Evolutionary conservation across 2,113 vertebrate genomes (phyloP), one percentile per base, ranked within the genome.

Genomic region (Prionailurus bengalensis): DNA sequence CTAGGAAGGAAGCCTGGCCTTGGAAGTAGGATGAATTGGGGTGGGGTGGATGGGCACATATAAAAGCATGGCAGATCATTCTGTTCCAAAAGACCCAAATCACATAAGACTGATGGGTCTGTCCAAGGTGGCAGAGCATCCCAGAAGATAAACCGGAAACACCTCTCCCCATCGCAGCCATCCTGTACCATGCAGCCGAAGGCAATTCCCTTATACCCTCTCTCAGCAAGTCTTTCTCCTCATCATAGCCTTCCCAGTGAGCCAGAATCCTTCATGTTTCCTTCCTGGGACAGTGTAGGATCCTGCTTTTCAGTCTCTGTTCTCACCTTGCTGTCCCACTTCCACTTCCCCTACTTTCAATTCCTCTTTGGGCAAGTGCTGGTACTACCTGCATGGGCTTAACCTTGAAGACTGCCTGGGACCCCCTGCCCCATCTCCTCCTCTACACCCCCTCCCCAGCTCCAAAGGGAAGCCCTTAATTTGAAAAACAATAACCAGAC

Each of bases 81-180:
- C 58, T 80, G 87, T 76, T n/a, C 92, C 71, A 68, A 1, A 36
- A 88, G 51, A 94, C 27, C 68, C 65, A 93, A 74, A 45, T 21
- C 58, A 33, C n/a, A 58, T 48, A 92, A 70, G 51, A 51, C 29
- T 48, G 42, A 84, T 68, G n/a, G 25, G 53, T 94, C 33, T 45
- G 31, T 68, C 79, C 42, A 17, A 97, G 36, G 71, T 65, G 74
- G 48, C 17, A 45, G n/a, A 68, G 36, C 1, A 27, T 80, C 65
- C 66, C 53, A 84, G 83, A 93, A 96, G 78, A 68, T 92, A 27
- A 82, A 63, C 80, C 74, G 27, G 33, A 83, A 87, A 94, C 11
- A 31, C 1, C 63, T 1, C 53, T 48, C 51, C 53, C 71, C 82
- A 84, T 58, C 63, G 8, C 33, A 87, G 48, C 48, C 29, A 42